phyloP scores from a whole-genome alignment of 2,888 invertebrate genomes.

The Linnaemya vulpina region DNA sequence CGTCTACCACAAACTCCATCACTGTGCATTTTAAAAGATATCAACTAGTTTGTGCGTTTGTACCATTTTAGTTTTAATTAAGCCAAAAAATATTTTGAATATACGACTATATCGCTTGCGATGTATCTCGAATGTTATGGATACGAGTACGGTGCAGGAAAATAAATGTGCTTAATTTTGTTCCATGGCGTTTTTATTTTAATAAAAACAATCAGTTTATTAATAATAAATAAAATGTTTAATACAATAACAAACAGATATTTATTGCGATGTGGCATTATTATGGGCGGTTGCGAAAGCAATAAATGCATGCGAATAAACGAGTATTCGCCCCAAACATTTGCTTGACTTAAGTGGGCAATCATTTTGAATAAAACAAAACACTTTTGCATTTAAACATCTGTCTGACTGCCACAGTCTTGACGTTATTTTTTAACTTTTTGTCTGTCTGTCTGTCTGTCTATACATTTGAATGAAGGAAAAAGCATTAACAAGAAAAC shows the following conservation, averaged over 20 bases:
- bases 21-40: no score
- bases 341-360: constrained; percentile 54
- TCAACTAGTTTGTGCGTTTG: no score
- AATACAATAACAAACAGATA: background rate
- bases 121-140: no score
- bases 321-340: constrained; percentile 20
- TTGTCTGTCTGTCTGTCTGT: constrained; percentile 1
- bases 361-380: constrained; percentile 47
- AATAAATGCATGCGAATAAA: constrained; percentile 32
- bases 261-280: constrained; percentile 45
- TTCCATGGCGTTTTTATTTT: background rate
- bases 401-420: constrained; percentile 42
- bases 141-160: background rate
- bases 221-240: constrained; percentile 31
- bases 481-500: constrained; percentile 23
- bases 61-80: no score
- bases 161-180: background rate
- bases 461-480: constrained; percentile 12
- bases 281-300: constrained; percentile 49
- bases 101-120: no score
- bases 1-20: no score
- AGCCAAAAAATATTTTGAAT: no score
- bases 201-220: constrained; percentile 37
- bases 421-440: background rate
- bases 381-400: constrained; percentile 32